These are phyloP conservation scores for Achatina immaculata DNA, from an alignment of 1,140 invertebrate species.

Conservation along the genomic window DNA sequence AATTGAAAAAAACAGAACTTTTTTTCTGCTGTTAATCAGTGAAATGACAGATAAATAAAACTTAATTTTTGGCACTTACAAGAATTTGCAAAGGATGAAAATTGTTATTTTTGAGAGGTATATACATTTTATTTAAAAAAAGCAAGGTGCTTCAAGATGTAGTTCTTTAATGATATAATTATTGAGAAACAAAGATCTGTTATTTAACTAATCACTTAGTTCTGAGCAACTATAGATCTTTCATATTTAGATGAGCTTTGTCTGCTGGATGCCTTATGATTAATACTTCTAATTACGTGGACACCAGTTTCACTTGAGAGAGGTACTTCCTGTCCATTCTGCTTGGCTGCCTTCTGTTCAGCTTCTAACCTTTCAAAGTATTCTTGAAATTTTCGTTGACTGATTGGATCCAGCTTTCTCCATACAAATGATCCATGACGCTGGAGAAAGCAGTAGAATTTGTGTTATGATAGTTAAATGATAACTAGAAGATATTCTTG, in stretches of 20 bases:
- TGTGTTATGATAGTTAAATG: neutral
- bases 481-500: too few species aligned
- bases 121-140: too few species aligned
- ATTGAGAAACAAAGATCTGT: too few species aligned
- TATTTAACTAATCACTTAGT: neutral
- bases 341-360: conserved; percentile 22
- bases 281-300: conserved; percentile 22
- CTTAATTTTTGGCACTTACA: too few species aligned
- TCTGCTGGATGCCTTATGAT: neutral
- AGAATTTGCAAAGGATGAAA: too few species aligned
- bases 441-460: conserved; percentile 49
- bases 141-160: too few species aligned
- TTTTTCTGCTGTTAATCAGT: too few species aligned
- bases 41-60: too few species aligned
- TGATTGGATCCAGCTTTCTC: conserved; percentile 51
- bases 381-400: conserved; percentile 51
- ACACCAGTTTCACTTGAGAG: neutral
- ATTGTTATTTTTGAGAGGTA: too few species aligned
- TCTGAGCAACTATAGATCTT: neutral
- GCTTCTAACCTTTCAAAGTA: conserved; percentile 37
- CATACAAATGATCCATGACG: conserved; percentile 66
- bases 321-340: neutral
- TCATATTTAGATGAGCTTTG: neutral
- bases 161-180: too few species aligned
- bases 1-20: too few species aligned